Percentiles rank a stretch among this genome's conserved stretches.
Conservation (phyloP, 1,140 invertebrate species). For the Conopomorpha cramerella region DNA sequence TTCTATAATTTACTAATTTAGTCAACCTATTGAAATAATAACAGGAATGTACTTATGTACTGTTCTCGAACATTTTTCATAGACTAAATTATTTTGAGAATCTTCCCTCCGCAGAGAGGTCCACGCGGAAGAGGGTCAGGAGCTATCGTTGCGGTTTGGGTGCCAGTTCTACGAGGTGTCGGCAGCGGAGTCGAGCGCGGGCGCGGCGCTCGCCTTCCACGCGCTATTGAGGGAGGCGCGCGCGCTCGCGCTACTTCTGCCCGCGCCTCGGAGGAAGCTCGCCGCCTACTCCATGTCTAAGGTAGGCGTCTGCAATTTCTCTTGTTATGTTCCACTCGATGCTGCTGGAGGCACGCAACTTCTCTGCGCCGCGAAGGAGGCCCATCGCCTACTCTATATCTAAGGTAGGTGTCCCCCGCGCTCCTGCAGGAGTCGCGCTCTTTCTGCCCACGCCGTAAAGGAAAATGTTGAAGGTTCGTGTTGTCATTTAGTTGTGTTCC, state of each 20-base stretch:
- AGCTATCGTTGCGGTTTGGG: slow-evolving; percentile 72
- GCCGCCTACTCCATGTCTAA: slow-evolving; percentile 76
- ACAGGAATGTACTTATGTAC: no score
- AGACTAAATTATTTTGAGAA: no score
- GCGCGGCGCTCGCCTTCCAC: slow-evolving; percentile 75
- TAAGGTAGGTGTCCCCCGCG: slow-evolving; percentile 68
- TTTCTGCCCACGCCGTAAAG: slow-evolving; percentile 67
- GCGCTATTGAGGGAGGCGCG: slow-evolving; percentile 70
- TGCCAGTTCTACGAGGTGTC: slow-evolving; percentile 84
- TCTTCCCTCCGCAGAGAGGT: slow-evolving; percentile 63
- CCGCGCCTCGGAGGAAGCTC: slow-evolving; percentile 69
- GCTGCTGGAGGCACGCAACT: slow-evolving; percentile 68
- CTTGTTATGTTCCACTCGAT: slow-evolving; percentile 69
- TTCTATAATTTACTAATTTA: no score
- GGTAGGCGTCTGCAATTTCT: slow-evolving; percentile 23
- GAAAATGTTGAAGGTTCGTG: no score
- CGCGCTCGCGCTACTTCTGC: slow-evolving; percentile 67
- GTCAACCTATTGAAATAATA: no score
- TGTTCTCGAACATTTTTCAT: no score
- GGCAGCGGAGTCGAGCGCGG: slow-evolving; percentile 74
- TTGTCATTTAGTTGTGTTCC: no score
- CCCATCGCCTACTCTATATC: slow-evolving; percentile 75
- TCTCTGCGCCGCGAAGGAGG: slow-evolving; percentile 69
- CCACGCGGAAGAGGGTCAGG: slow-evolving; percentile 76
- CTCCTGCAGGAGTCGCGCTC: slow-evolving; percentile 70